Percentiles rank a stretch among this genome's conserved stretches.
These are phyloP conservation scores for Zygogramma bicolorata DNA, from an alignment of 2,888 invertebrate genomes.

Conservation along the genomic window DNA sequence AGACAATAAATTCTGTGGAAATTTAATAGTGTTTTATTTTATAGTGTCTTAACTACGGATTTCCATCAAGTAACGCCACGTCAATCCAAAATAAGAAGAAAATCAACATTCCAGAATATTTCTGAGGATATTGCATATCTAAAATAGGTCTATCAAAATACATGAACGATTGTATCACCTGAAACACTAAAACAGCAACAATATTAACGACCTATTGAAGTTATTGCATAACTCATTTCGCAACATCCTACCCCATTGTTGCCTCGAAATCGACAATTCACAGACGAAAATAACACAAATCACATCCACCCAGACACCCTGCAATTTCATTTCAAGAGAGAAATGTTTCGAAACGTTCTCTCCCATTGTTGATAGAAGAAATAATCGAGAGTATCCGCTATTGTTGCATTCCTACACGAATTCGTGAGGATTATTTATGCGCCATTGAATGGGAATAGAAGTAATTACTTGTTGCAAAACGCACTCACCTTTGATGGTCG, in stretches of 20 bases:
- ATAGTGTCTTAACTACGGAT: no score
- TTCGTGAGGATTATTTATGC: constrained; percentile 15
- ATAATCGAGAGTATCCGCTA: not conserved
- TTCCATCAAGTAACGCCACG: no score
- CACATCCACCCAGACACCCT: not conserved
- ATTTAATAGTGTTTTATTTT: no score
- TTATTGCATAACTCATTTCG: not conserved
- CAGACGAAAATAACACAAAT: not conserved
- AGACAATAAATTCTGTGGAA: no score
- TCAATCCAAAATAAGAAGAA: no score
- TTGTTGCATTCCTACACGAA: not conserved
- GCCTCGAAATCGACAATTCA: not conserved
- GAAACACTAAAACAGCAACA: no score
- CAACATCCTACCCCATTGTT: not conserved
- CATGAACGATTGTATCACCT: no score
- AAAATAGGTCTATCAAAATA: no score
- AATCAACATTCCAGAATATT: no score
- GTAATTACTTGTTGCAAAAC: no score
- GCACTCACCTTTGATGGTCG: constrained; percentile 45
- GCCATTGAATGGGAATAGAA: constrained; percentile 12
- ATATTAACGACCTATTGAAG: no score
- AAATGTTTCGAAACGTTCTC: not conserved
- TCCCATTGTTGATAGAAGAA: not conserved
- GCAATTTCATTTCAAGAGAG: not conserved
- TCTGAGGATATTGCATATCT: no score